Base-by-base conservation (phyloP, 2,797 vertebrate genomes). In the Lepus oiostolus region DNA sequence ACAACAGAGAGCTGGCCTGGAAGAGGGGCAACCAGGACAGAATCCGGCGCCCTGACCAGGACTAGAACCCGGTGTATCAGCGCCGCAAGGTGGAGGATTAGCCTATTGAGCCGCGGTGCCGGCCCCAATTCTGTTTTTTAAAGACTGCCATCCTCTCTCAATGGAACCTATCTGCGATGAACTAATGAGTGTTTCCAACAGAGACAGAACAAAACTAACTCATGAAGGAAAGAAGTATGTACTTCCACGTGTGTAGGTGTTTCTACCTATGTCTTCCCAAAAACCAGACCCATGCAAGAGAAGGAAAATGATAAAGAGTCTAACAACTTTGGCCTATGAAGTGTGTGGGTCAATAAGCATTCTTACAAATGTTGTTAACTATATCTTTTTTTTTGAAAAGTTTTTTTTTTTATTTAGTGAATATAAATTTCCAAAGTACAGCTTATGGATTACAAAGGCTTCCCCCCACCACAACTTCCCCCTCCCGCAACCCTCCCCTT, bases 141-240 rank as follows among this genome's bases (percentile, higher is more conserved):
- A 85, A 93, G 60, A 86, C 88, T 79, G 30, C 62, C 30, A 63
- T 88, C 1, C 3, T 91, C 96, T 77, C 72, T 77, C 52, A 52
- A 22, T 74, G 77, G 47, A 94, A 89, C 82, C 11, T 17, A 85
- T 77, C 42, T 35, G 7, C 42, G 14, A 85, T 67, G 13, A 85
- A 91, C 79, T 85, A 84, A 83, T 26, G 52, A 26, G 67, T 81
- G 21, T 42, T 85, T 82, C 32, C 35, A 82, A 71, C 62, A 65
- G 7, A 35, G 1, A 76, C 50, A 24, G 35, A 82, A 3, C 12
- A 6, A 74, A 88, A 71, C 24, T 77, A 32, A 75, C 22, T 86
- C 65, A 30, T 4, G 32, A 95, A 47, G 28, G 21, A 86, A 84
- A 86, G 32, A 84, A 42, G 35, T 71, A 54, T 38, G 7, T 67